A percentile compares a stretch with the other conserved stretches of the same genome.
Evolutionary conservation across 2,113 vertebrate genomes (phyloP).

Genomic region (Perca fluviatilis): DNA sequence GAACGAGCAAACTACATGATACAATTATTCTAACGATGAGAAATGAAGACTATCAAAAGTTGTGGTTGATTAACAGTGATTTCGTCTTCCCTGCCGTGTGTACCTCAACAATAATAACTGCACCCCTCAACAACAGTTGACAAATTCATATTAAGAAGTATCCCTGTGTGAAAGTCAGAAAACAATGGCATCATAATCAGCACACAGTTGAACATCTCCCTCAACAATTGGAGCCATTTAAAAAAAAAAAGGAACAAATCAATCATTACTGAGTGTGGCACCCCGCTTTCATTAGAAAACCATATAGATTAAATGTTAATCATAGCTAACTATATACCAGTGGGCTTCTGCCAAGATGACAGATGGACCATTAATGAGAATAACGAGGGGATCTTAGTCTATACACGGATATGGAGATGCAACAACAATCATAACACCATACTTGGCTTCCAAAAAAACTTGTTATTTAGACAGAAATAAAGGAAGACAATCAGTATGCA

Average conservation of each 20-base stretch:
- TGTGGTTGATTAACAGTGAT: not conserved
- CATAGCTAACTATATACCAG: constrained; percentile 75
- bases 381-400: constrained; percentile 84
- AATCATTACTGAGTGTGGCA: constrained; percentile 66
- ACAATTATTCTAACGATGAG: not conserved
- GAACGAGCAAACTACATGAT: not conserved
- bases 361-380: constrained; percentile 87
- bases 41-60: not conserved
- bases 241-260: constrained; percentile 70
- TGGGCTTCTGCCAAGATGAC: constrained; percentile 81
- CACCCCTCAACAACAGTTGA: not conserved
- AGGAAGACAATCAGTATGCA: constrained; percentile 53
- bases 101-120: not conserved
- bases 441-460: constrained; percentile 71
- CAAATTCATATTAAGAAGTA: constrained; percentile 30
- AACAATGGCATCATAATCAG: constrained; percentile 59
- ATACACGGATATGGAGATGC: constrained; percentile 80
- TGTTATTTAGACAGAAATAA: constrained; percentile 73
- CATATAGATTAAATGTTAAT: constrained; percentile 84
- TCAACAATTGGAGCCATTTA: constrained; percentile 57
- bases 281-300: constrained; percentile 77
- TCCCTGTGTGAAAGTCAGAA: constrained; percentile 31
- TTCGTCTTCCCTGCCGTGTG: not conserved
- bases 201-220: constrained; percentile 49
- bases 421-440: constrained; percentile 76